phyloP scores from a whole-genome alignment of 1,140 invertebrate genomes.

The Yoshiicerus persimilis region DNA sequence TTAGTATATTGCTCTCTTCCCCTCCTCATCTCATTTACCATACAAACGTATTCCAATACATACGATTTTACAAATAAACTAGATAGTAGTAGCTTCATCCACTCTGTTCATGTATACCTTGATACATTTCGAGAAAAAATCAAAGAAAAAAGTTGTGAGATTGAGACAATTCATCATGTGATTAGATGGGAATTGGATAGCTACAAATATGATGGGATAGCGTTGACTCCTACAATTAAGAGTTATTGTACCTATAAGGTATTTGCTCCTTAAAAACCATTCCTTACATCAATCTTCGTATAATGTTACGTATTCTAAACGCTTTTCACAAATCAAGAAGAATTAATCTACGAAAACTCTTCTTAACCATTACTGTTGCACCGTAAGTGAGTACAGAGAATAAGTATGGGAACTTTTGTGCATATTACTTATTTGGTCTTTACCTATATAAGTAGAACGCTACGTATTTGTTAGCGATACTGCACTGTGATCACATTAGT shows the following conservation, averaged over 20 bases:
- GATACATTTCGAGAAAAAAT: not conserved
- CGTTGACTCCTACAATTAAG: constrained; percentile 2
- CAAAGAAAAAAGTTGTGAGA: not conserved
- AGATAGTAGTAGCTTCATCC: not conserved
- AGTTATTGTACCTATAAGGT: not conserved
- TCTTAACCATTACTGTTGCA: too few relatives aligned
- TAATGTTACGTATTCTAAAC: not conserved
- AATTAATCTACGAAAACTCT: not conserved
- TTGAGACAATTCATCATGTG: constrained; percentile 28
- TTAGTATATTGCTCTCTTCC: constrained; percentile 1
- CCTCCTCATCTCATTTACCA: not conserved
- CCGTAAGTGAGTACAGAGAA: not conserved
- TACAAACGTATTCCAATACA: not conserved
- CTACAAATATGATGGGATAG: not conserved
- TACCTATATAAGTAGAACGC: too few relatives aligned
- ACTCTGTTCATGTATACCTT: not conserved
- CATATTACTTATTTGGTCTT: not conserved
- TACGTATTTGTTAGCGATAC: too few relatives aligned
- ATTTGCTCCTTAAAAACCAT: not conserved
- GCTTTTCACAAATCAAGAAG: constrained; percentile 17
- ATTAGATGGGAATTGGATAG: constrained; percentile 24
- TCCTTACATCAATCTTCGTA: not conserved
- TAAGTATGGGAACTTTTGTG: not conserved
- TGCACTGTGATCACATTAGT: too few relatives aligned
- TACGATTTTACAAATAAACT: not conserved